Evolutionary conservation across 2,888 invertebrate species (phyloP).

Genomic region (Dinocampus coccinellae): DNA sequence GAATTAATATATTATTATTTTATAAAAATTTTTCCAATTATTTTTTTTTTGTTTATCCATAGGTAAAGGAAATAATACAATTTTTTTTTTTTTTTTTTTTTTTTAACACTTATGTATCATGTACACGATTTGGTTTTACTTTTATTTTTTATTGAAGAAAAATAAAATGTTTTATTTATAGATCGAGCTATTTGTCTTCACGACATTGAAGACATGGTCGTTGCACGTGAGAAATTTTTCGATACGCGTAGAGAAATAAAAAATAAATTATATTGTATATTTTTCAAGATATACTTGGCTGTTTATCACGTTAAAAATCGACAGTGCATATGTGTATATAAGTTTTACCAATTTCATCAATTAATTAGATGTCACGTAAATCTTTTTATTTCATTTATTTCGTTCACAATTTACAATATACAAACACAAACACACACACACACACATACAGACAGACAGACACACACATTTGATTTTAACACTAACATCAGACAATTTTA

Average conservation of each 20-base stretch:
- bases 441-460: not conserved
- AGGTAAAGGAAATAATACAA: no score
- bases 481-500: constrained; percentile 6
- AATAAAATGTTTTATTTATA: constrained; percentile 27
- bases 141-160: constrained; percentile 9
- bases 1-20: not conserved
- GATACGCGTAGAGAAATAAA: not conserved
- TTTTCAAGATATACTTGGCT: not conserved
- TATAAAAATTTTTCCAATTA: not conserved
- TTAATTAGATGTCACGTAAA: constrained; percentile 18
- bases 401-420: not conserved
- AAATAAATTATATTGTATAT: not conserved
- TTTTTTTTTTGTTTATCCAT: not conserved
- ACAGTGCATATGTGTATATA: constrained; percentile 16
- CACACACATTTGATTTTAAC: not conserved
- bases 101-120: not conserved
- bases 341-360: constrained; percentile 34
- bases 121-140: not conserved
- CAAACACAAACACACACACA: not conserved
- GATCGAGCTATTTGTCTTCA: constrained; percentile 43
- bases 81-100: not conserved
- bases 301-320: constrained; percentile 34
- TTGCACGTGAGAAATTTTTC: constrained; percentile 28
- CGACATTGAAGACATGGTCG: constrained; percentile 28
- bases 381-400: constrained; percentile 18